phyloP scores from a whole-genome alignment of 2,797 vertebrate species.

The Galaxias olidus region DNA sequence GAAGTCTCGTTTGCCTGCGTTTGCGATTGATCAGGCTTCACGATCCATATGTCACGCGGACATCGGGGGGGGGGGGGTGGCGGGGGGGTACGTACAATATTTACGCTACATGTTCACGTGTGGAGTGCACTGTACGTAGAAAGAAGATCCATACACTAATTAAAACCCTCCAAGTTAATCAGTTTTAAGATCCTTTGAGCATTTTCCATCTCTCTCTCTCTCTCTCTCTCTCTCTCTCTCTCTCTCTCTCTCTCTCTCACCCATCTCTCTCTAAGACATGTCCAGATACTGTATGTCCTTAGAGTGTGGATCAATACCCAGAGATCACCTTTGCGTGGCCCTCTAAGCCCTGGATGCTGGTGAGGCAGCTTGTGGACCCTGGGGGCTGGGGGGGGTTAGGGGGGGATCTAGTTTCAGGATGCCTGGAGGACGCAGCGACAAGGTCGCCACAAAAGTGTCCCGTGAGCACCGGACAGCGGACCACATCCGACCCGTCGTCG shows the following conservation, averaged over 20 bases:
- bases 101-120: no score
- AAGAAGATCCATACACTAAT: no score
- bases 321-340: constrained; percentile 52
- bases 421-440: constrained; percentile 51
- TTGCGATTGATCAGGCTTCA: constrained; percentile 38
- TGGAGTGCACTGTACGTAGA: no score
- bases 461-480: constrained; percentile 40
- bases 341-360: constrained; percentile 35
- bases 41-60: constrained; percentile 11
- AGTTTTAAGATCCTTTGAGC: no score
- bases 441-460: constrained; percentile 57
- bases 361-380: constrained; percentile 38
- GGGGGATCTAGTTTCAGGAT: constrained; percentile 66
- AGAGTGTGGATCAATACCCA: constrained; percentile 64
- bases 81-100: constrained; percentile 7
- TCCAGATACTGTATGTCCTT: no score
- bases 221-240: no score
- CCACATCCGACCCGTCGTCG: constrained; percentile 35
- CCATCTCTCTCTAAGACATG: no score
- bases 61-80: constrained; percentile 24
- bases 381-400: no score
- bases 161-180: no score
- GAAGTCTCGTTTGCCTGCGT: constrained; percentile 40
- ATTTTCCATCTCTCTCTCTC: constrained; percentile 19
- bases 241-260: constrained; percentile 22